Evolutionary conservation across 2,797 vertebrate genomes (phyloP), one percentile per base, ranked within the genome.

Genomic region (Typhlichthys subterraneus): DNA sequence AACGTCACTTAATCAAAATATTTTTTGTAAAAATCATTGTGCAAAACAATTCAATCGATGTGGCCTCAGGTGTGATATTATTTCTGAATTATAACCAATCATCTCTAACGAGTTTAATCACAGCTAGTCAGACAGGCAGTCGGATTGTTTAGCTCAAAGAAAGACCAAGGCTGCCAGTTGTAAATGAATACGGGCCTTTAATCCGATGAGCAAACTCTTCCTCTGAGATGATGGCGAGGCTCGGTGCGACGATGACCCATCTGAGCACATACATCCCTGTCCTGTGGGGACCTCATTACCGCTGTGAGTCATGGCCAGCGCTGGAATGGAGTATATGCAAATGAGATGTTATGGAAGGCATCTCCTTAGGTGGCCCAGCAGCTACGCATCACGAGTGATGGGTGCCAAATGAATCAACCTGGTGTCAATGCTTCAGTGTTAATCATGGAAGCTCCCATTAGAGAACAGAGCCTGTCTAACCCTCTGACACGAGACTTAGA

Each of bases 281-380:
- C 82, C 70, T 83, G 54, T 60, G 63, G 76, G 76, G 29, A 75
- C 70, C 81, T 89, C 83, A 85, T 89, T 89, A 88, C 77, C 12
- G 48, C 49, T 33, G 74, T 73, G 75, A 89, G 73, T 88, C 85
- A 84, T 79, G 10, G 55, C 19, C 17, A 2, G 67, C 42, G 9
- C 55, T 59, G 64, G 63, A 80, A 85, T 79, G 53, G 63, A 82
- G 62, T 66, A 72, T 83, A 87, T 84, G 75, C 70, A 87, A 86
- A 88, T 83, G 78, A 72, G 74, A 46, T 38, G 53, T 77, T 82
- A 84, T 84, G 76, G 83, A 79, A 83, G 75, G 72, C 69, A 51
- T 74, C 76, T 84, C 78, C 75, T 65, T 3, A 33, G 78, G 68
- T 67, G 75, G 59, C 70, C 46, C 72, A 67, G 68, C 61, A 53